Percentiles rank a stretch among this genome's conserved stretches.
phyloP scores from a whole-genome alignment of 2,888 invertebrate genomes.

The Melipona bicolor region DNA sequence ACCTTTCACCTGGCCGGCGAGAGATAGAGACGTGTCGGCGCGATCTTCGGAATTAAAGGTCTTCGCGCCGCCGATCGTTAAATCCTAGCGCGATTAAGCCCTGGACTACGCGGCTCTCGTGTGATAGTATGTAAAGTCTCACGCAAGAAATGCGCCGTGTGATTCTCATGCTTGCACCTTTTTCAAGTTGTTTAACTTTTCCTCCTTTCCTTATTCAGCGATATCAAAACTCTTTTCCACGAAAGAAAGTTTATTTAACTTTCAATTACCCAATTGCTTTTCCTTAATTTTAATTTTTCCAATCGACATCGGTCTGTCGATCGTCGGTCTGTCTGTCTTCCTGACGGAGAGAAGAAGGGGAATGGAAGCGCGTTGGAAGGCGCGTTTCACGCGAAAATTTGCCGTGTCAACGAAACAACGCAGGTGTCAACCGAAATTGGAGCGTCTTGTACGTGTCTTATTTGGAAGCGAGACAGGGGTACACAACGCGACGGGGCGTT shows the following conservation, averaged over 20 bases:
- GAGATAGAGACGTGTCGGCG: slow-evolving; percentile 73
- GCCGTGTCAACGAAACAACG: no score
- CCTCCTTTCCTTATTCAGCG: no score
- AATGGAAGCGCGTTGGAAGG: slow-evolving; percentile 43
- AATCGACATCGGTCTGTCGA: no score
- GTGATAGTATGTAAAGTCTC: slow-evolving; percentile 10
- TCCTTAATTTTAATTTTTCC: no score
- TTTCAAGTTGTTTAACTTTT: no score
- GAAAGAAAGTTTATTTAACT: no score
- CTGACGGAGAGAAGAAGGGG: neutral
- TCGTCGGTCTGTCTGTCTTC: neutral
- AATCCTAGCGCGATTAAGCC: slow-evolving; percentile 74
- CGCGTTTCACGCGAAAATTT: slow-evolving; percentile 58
- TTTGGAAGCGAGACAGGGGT: slow-evolving; percentile 71
- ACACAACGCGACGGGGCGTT: slow-evolving; percentile 26
- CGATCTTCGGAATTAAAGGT: slow-evolving; percentile 77
- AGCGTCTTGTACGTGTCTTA: slow-evolving; percentile 81
- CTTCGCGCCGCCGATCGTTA: slow-evolving; percentile 74
- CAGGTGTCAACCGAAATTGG: slow-evolving; percentile 81
- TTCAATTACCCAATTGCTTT: no score
- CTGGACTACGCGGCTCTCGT: slow-evolving; percentile 19
- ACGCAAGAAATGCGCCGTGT: neutral
- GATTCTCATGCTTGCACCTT: neutral
- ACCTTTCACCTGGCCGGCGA: slow-evolving; percentile 66
- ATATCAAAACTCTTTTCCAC: no score